Evolutionary conservation across 2,113 vertebrate genomes (phyloP).

Genomic region (Notiomystis cincta): DNA sequence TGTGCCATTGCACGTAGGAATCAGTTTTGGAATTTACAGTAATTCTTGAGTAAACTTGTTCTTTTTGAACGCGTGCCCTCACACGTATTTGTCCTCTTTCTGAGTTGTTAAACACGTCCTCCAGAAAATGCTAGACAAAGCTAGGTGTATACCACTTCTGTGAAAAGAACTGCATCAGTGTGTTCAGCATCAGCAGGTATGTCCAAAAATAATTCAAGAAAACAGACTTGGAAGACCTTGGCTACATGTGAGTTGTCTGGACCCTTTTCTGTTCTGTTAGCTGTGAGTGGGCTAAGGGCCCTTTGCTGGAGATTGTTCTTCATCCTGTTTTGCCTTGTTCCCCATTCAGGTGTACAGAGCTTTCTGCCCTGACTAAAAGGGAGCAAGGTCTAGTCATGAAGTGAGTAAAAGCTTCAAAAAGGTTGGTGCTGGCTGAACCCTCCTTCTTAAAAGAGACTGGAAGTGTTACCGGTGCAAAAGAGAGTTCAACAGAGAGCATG

Average conservation of each 20-base stretch:
- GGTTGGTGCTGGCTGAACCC: background rate
- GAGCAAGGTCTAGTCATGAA: background rate
- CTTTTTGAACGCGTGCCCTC: background rate
- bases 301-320: background rate
- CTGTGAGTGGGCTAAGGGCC: background rate
- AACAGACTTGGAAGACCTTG: background rate
- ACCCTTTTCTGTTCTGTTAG: background rate
- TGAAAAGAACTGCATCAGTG: background rate
- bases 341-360: background rate
- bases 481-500: background rate
- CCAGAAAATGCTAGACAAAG: background rate
- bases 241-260: background rate
- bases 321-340: background rate
- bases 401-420: background rate
- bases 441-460: background rate
- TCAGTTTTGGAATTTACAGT: background rate
- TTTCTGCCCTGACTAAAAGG: background rate
- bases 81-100: background rate
- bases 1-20: background rate
- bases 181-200: background rate
- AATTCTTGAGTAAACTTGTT: background rate
- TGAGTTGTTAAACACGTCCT: background rate
- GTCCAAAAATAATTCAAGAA: background rate
- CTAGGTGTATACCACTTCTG: background rate
- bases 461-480: background rate